Evolutionary conservation across 2,888 invertebrate species (phyloP), one percentile per base, ranked within the genome.

Genomic region (Volucella zonaria): DNA sequence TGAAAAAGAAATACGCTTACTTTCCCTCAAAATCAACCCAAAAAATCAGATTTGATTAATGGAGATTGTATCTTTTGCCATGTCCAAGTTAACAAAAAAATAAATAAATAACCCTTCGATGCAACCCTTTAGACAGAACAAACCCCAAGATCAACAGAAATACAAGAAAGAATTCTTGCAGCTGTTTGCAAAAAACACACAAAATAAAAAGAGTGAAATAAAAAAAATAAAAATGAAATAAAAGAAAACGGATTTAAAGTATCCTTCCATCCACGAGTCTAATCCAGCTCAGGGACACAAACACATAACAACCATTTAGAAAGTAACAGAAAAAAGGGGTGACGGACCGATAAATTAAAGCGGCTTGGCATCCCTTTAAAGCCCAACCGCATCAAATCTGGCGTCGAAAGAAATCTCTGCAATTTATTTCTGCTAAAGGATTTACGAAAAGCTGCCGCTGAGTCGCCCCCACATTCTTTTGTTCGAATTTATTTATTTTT

Each of bases 361-460:
- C 75, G 66, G 66, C 70, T 80, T 80, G 59, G 52, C 61, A 83
- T 83, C 79, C 80, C 70, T 70, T 79, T 74, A 79, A 79, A 79
- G 61, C 75, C 70, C 80, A 70, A 83, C 83, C 83, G 80, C 83
- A 83, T 83, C 83, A 83, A 83, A 83, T 83, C 80, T 79, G 80
- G 79, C 80, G 80, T 74, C 83, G 79, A 83, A 83, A 83, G 83
- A 83, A 83, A 83, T 83, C 83, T 83, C 83, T 75, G 66, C 79
- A 79, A 83, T 83, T 83, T 83, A 83, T 79, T 83, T 83, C 80
- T 83, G 75, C 79, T 75, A 83, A 83, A 79, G 83, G 83, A 83
- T 83, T 83, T 83, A 66, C 56, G 64, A 31, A 79, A 83, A 79
- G 79, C 82, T 82, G 62, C 62, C 75, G 68, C 40, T 79, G 74